Base-by-base conservation (phyloP, 35 echinoderm and acorn worm genomes). In the Ophioderma brevispina region DNA sequence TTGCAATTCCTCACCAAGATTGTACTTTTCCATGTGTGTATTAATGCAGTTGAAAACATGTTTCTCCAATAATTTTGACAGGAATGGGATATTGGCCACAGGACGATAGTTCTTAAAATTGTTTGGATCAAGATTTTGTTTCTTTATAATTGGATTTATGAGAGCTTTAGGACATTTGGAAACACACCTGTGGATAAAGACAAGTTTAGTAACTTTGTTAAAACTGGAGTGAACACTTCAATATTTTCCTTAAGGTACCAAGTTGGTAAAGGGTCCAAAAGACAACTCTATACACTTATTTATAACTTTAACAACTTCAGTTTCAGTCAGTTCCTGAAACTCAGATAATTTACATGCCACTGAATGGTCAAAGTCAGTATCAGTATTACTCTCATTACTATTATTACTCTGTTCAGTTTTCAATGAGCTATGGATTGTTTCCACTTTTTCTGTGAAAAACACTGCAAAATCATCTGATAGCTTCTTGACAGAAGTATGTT, bases 181-280 rank as follows among this genome's bases (percentile, higher is more conserved):
- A 46, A 82, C 40, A 70, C 23, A 70, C 59, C 59, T 70, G 59
- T 70, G 59, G 59, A 70, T 70, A 70, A 70, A 13, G 59, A 70
- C 59, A 70, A 15, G 23, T 70, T 70, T 4, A 30, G 10, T 4
- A 70, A 3, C n/a, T n/a, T n/a, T n/a, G 79, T 90, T 42, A 83
- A 25, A 15, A 90, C 36, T 13, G 88, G 80, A 82, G 81, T 32
- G 84, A 90, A 64, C 30, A n/a, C 15, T 21, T 64, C 1, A 32
- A 84, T 75, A 36, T 83, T 82, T 84, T 84, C 79, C 50, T 82
- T 90, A 14, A 82, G 34, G 30, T 84, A 90, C 56, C 88, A 90
- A 15, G 59, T 84, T 19, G 56, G 88, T 35, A 90, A 75, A 76
- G 88, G 88, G 21, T 90, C 79, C 46, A 90, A 30, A 13, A 38